Percentiles rank a stretch among this genome's conserved stretches.
Evolutionary conservation across 2,113 vertebrate genomes (phyloP).

Genomic region (Rhagologus leucostigma): DNA sequence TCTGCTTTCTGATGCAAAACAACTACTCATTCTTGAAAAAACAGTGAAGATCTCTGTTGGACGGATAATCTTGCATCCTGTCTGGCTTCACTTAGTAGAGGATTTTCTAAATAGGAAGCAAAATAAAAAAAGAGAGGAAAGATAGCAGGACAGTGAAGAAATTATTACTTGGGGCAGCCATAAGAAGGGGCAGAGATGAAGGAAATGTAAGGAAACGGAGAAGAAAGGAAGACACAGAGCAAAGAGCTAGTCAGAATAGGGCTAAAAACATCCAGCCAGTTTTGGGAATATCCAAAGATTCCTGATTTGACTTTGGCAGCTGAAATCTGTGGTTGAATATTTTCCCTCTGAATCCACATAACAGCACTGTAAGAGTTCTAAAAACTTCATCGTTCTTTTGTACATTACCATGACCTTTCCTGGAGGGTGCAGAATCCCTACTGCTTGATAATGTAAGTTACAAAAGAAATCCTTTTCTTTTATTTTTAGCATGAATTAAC

Average conservation of each 20-base stretch:
- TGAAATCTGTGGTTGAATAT: slow-evolving; percentile 7
- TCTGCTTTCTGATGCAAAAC: not conserved
- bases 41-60: not conserved
- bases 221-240: not conserved
- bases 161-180: not conserved
- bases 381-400: not conserved
- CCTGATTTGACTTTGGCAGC: not conserved
- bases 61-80: not conserved
- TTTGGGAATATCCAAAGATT: not conserved
- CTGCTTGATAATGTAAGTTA: not conserved
- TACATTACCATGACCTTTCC: not conserved
- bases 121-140: not conserved
- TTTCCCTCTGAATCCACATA: slow-evolving; percentile 5
- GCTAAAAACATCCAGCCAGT: not conserved
- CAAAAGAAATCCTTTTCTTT: not conserved
- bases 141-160: not conserved
- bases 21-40: not conserved
- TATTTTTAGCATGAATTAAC: not conserved
- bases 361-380: not conserved
- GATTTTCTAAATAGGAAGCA: not conserved
- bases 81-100: not conserved
- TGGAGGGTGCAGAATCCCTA: not conserved
- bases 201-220: not conserved
- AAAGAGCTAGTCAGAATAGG: not conserved
- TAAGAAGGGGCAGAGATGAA: not conserved